A percentile compares a stretch with the other conserved stretches of the same genome.
phyloP scores from a whole-genome alignment of 2,113 vertebrate species.

The Channa maculata region DNA sequence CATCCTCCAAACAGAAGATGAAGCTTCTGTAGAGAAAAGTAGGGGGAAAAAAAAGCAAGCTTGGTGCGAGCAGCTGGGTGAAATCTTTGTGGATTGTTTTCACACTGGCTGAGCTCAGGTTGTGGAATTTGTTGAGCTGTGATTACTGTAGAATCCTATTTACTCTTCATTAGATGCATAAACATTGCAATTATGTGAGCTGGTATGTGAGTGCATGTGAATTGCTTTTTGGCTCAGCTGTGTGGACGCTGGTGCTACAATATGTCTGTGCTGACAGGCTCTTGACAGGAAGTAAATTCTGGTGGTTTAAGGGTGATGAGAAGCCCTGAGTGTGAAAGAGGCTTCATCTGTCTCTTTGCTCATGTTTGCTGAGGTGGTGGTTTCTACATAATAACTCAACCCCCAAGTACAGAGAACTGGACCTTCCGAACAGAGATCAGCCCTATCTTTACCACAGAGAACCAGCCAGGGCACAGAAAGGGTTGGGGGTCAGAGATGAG shows the following conservation, averaged over 20 bases:
- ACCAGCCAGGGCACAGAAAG: not conserved
- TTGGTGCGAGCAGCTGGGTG: not conserved
- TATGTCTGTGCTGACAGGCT: not conserved
- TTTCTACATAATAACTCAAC: conserved; percentile 67
- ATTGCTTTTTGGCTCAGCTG: not conserved
- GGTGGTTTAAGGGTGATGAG: conserved; percentile 67
- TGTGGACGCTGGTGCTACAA: conserved; percentile 15
- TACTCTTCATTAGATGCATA: conserved; percentile 43
- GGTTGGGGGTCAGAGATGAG: conserved; percentile 4
- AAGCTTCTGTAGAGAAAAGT: conserved; percentile 1
- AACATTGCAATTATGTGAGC: conserved; percentile 2
- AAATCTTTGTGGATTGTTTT: conserved; percentile 25
- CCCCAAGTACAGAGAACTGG: conserved; percentile 27
- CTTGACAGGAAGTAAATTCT: conserved; percentile 65
- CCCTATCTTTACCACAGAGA: conserved; percentile 22
- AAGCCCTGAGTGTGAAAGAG: conserved; percentile 53
- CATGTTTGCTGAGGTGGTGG: conserved; percentile 72
- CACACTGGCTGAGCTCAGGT: conserved; percentile 34
- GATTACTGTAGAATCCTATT: conserved; percentile 21
- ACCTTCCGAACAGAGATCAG: conserved; percentile 62
- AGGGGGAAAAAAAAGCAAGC: not conserved
- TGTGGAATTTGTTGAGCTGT: conserved; percentile 20
- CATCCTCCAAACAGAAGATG: conserved; percentile 25
- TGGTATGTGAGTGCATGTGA: conserved; percentile 2
- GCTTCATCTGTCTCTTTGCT: conserved; percentile 68